phyloP scores from a whole-genome alignment of 2,113 vertebrate genomes.

The Blennius ocellaris region DNA sequence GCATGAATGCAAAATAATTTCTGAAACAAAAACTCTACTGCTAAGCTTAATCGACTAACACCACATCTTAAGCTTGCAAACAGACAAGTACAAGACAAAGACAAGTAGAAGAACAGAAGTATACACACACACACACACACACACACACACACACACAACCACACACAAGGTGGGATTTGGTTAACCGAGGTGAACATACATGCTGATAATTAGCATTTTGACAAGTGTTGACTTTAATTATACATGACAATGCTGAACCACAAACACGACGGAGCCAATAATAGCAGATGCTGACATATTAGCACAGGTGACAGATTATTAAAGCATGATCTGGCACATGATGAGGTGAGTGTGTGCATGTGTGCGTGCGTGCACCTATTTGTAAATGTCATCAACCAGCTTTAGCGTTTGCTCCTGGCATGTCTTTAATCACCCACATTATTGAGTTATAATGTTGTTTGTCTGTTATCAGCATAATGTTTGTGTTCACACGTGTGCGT shows the following conservation, averaged over 20 bases:
- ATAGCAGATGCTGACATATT: slow-evolving; percentile 22
- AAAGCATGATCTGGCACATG: slow-evolving; percentile 13
- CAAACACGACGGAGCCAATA: slow-evolving; percentile 40
- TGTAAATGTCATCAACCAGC: background rate
- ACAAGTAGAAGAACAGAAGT: no score
- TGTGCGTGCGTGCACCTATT: background rate
- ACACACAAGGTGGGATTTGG: background rate
- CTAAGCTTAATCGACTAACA: no score
- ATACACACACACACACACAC: background rate
- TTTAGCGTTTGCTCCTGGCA: background rate
- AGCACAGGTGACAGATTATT: slow-evolving; percentile 38
- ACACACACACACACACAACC: slow-evolving; percentile 18
- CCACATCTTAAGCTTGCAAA: no score
- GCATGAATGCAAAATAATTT: no score
- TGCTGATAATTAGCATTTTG: slow-evolving; percentile 34
- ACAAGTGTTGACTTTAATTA: slow-evolving; percentile 60
- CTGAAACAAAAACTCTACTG: no score
- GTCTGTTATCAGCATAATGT: background rate
- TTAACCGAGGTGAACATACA: background rate
- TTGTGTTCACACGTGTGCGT: background rate
- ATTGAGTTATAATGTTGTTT: background rate
- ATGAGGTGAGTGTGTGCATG: background rate
- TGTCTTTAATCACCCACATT: slow-evolving; percentile 4
- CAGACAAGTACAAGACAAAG: no score
- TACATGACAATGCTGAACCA: slow-evolving; percentile 38